Evolutionary conservation across 2,797 vertebrate genomes (phyloP).

Genomic region (Myotis daubentonii): DNA sequence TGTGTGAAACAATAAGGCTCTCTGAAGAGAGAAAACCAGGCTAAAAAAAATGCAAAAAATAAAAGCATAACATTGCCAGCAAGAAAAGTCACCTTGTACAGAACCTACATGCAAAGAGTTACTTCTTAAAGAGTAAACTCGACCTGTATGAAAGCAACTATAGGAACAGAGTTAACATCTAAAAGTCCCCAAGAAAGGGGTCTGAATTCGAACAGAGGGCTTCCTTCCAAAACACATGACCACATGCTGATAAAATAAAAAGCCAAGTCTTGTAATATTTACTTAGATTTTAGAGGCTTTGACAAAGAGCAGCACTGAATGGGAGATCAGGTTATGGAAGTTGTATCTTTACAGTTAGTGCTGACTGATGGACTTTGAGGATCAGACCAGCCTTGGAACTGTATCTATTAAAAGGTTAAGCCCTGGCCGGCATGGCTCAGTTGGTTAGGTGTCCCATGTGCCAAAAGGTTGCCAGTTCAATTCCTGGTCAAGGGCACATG

Average conservation of each 20-base stretch:
- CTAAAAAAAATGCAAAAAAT: neutral
- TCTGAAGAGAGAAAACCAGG: conserved; percentile 12
- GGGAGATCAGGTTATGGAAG: neutral
- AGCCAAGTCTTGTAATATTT: neutral
- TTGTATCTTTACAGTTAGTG: neutral
- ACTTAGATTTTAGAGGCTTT: neutral
- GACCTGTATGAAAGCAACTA: neutral
- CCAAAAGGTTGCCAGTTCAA: neutral
- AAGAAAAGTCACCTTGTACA: neutral
- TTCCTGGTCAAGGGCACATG: neutral
- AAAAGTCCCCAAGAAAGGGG: neutral
- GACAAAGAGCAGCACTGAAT: neutral
- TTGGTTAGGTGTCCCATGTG: neutral
- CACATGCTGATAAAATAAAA: neutral
- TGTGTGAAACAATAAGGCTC: neutral
- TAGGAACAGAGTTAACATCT: neutral
- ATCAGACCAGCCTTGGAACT: neutral
- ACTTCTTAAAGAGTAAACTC: neutral
- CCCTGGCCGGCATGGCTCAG: neutral
- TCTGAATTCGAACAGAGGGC: neutral
- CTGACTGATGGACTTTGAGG: neutral
- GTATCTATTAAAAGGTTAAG: neutral
- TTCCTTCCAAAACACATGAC: neutral
- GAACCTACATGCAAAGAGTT: neutral
- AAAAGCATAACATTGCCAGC: neutral